phyloP scores from a whole-genome alignment of 2,888 invertebrate genomes.

The Petrophora chlorosata region DNA sequence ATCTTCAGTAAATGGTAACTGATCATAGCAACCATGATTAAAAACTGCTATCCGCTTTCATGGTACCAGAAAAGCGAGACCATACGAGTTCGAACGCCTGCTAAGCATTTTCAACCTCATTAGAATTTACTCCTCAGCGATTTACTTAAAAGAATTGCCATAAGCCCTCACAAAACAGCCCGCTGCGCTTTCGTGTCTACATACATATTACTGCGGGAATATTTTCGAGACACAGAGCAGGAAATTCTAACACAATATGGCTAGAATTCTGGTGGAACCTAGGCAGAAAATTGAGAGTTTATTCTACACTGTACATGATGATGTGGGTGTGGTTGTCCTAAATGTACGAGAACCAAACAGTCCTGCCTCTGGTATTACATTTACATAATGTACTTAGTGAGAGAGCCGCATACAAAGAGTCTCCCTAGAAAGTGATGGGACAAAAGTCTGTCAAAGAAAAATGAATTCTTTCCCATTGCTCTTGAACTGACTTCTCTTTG shows the following conservation, averaged over 20 bases:
- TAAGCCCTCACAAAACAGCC: not conserved
- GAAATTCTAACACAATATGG: not conserved
- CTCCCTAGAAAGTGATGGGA: conserved; percentile 64
- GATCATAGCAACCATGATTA: no score
- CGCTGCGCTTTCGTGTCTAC: not conserved
- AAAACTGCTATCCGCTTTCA: no score
- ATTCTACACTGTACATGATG: conserved; percentile 52
- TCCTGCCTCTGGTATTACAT: conserved; percentile 73
- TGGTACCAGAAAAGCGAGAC: no score
- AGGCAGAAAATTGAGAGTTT: conserved; percentile 17
- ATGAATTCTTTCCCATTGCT: conserved; percentile 53
- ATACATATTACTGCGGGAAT: conserved; percentile 10
- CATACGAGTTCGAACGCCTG: no score
- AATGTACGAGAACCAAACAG: conserved; percentile 60
- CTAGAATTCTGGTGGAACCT: conserved; percentile 13
- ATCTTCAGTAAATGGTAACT: no score
- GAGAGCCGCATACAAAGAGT: conserved; percentile 72
- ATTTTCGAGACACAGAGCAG: conserved; percentile 39
- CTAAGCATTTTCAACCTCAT: not conserved
- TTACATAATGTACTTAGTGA: conserved; percentile 77
- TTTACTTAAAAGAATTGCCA: not conserved
- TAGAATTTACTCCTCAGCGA: not conserved
- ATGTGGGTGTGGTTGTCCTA: conserved; percentile 66
- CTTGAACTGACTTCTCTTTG: conserved; percentile 52
- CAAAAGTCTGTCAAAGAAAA: conserved; percentile 56